Evolutionary conservation across 2,888 invertebrate species (phyloP).

Genomic region (Heteropelma amictum): DNA sequence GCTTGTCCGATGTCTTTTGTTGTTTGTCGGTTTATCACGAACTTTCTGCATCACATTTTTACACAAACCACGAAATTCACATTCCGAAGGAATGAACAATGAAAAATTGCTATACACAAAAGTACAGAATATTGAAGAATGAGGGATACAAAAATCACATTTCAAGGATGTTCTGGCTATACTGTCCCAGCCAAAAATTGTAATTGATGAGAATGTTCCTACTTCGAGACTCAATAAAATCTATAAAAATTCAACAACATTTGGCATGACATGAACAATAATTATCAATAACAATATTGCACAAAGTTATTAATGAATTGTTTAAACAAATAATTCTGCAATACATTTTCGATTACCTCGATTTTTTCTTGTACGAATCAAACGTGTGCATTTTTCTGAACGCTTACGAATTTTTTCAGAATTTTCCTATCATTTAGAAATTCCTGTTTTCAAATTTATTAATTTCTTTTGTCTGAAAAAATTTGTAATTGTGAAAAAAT

Average conservation of each 20-base stretch:
- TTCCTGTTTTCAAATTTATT: not conserved
- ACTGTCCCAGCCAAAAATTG: slow-evolving; percentile 1
- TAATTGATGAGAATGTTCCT: not conserved
- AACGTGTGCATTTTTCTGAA: not conserved
- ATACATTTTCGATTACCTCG: not conserved
- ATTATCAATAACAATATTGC: not conserved
- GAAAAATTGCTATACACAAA: not conserved
- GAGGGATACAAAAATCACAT: slow-evolving; percentile 2
- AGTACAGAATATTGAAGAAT: not conserved
- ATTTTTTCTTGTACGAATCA: no score
- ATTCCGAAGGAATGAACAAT: slow-evolving; percentile 5
- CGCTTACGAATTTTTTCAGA: not conserved
- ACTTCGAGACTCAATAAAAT: not conserved
- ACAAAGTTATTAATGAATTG: not conserved
- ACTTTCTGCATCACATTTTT: slow-evolving; percentile 3
- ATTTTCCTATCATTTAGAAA: not conserved
- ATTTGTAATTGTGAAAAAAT: slow-evolving; percentile 1
- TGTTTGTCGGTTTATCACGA: slow-evolving; percentile 7
- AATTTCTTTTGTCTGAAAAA: not conserved
- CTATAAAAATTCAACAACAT: not conserved
- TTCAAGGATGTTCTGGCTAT: not conserved
- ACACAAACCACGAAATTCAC: not conserved
- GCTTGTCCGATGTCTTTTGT: not conserved
- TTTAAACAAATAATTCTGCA: not conserved
- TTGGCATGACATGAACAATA: not conserved